phyloP scores from a whole-genome alignment of 2,888 invertebrate species.

The Tetrapedia diversipes region DNA sequence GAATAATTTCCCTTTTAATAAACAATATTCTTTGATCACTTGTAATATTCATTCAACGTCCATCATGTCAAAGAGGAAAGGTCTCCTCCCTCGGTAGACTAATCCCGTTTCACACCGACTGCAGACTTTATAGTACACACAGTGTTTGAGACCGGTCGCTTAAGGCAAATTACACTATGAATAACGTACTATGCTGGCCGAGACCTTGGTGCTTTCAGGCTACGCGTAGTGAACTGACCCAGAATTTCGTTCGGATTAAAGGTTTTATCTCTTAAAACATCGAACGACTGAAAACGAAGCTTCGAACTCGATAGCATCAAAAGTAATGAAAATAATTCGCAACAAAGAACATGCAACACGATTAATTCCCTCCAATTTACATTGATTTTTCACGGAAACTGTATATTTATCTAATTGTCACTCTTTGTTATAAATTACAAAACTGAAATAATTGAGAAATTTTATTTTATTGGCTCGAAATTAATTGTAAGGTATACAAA shows the following conservation, averaged over 20 bases:
- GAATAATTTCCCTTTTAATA: background rate
- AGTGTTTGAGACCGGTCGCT: constrained; percentile 26
- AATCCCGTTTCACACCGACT: background rate
- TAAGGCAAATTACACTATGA: constrained; percentile 58
- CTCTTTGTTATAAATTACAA: background rate
- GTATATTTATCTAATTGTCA: too few relatives aligned
- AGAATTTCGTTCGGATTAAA: constrained; percentile 43
- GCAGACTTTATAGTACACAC: background rate
- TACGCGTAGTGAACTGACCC: constrained; percentile 35
- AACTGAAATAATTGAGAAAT: too few relatives aligned
- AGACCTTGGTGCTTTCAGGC: constrained; percentile 58
- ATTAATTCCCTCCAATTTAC: too few relatives aligned
- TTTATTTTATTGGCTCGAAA: too few relatives aligned
- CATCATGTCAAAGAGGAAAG: background rate
- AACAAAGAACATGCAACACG: too few relatives aligned
- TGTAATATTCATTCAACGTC: too few relatives aligned
- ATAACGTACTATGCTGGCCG: constrained; percentile 50
- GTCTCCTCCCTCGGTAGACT: background rate
- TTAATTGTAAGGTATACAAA: too few relatives aligned
- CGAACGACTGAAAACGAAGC: background rate
- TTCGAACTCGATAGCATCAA: background rate
- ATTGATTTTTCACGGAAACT: too few relatives aligned
- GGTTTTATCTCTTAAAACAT: constrained; percentile 13
- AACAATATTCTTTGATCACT: background rate
- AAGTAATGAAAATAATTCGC: too few relatives aligned